These are phyloP conservation scores for Drosophila nasuta DNA, from an alignment of 1,140 invertebrate species.

Conservation along the genomic window DNA sequence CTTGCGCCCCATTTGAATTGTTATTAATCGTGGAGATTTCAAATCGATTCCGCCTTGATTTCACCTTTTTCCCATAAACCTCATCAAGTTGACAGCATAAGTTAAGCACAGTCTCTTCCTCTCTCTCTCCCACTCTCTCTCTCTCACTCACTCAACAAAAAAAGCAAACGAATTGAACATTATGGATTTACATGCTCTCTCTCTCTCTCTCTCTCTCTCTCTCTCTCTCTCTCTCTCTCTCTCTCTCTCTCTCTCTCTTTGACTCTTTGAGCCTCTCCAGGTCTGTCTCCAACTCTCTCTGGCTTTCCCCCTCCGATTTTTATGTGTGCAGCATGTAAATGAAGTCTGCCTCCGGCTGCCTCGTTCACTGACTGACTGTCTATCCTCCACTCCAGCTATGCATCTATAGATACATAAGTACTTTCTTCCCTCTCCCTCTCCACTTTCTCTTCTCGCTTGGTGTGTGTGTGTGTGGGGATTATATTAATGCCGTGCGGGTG, in stretches of 20 bases:
- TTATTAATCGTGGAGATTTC: constrained; percentile 21
- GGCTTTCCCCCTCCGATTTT: background rate
- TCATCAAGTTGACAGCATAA: constrained; percentile 17
- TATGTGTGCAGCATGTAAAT: constrained; percentile 55
- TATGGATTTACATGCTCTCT: constrained; percentile 23
- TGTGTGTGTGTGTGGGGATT: constrained; percentile 43
- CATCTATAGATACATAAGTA: constrained; percentile 28
- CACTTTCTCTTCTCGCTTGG: constrained; percentile 3
- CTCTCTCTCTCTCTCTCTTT: too few species aligned
- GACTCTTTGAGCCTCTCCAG: background rate
- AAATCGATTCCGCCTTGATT: constrained; percentile 11
- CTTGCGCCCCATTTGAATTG: background rate
- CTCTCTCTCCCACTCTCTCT: background rate
- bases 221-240: too few species aligned
- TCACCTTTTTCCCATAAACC: constrained; percentile 16
- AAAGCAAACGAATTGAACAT: background rate
- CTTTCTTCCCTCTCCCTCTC: constrained; percentile 15
- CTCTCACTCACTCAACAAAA: background rate
- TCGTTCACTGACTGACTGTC: constrained; percentile 16
- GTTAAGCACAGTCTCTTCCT: constrained; percentile 2
- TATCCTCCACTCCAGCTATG: constrained; percentile 24
- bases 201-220: background rate
- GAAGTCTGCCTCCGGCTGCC: constrained; percentile 30
- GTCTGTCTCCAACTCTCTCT: background rate
- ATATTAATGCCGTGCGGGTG: constrained; percentile 64